phyloP scores from a whole-genome alignment of 2,113 vertebrate genomes.

The Indicator maculatus region DNA sequence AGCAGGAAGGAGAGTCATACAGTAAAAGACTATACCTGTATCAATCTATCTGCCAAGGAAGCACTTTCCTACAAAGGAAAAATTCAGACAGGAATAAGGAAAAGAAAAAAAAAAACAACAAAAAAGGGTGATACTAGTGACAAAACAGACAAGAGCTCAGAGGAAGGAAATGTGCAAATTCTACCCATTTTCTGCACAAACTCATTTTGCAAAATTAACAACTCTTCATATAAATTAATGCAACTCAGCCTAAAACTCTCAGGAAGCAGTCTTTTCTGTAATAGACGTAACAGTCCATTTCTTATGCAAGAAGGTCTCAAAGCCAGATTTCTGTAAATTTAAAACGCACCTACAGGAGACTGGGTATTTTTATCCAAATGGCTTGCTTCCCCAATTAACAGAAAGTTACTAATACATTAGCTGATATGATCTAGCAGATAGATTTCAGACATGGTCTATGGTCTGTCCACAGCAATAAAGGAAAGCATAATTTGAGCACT shows the following conservation, averaged over 20 bases:
- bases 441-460: background rate
- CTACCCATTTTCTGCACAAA: slow-evolving; percentile 71
- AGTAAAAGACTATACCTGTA: slow-evolving; percentile 93
- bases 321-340: background rate
- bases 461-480: background rate
- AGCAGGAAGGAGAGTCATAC: slow-evolving; percentile 32
- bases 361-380: background rate
- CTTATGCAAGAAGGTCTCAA: background rate
- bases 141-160: slow-evolving; percentile 77
- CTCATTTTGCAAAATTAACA: background rate
- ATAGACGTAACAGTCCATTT: background rate
- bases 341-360: background rate
- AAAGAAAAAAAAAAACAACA: slow-evolving; percentile 64
- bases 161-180: slow-evolving; percentile 82
- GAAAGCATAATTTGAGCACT: slow-evolving; percentile 78
- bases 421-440: background rate
- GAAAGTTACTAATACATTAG: background rate
- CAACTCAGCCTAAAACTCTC: background rate
- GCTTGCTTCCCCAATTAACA: background rate
- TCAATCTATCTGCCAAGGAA: slow-evolving; percentile 99
- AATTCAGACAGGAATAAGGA: slow-evolving; percentile 87
- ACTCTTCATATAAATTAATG: background rate
- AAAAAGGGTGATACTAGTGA: slow-evolving; percentile 63
- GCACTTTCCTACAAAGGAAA: slow-evolving; percentile 99
- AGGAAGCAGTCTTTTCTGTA: background rate